Percentiles rank a stretch among this genome's conserved stretches.
phyloP scores from a whole-genome alignment of 2,113 vertebrate genomes.

The Pteropus alecto region DNA sequence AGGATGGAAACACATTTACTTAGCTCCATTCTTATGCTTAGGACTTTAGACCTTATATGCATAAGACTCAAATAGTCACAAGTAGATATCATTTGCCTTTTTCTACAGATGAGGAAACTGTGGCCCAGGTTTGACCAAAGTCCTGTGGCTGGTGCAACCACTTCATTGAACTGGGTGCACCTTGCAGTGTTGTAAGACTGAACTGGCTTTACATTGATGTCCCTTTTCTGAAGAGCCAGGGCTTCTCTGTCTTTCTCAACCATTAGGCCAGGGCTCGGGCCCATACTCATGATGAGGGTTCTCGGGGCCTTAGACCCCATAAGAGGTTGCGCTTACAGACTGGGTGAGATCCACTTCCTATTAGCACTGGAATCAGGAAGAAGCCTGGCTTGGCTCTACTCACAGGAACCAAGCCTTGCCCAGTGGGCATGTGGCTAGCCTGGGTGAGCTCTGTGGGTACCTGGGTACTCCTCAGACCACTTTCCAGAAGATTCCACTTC shows the following conservation, averaged over 20 bases:
- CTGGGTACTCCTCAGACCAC: neutral
- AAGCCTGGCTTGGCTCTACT: neutral
- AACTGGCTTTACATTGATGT: fast-evolving
- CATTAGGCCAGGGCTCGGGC: too few species aligned
- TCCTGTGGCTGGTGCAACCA: neutral
- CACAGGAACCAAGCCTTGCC: neutral
- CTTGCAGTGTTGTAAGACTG: neutral
- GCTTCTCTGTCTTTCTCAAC: neutral
- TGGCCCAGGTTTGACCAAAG: neutral
- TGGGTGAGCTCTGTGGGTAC: neutral
- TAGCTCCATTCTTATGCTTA: neutral
- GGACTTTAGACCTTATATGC: neutral
- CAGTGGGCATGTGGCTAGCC: neutral
- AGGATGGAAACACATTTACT: neutral
- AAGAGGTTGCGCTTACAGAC: neutral
- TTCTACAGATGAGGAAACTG: neutral
- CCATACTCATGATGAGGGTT: neutral
- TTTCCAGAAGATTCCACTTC: neutral
- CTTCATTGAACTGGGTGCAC: neutral
- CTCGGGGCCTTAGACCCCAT: too few species aligned
- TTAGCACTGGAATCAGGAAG: neutral
- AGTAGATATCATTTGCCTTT: neutral
- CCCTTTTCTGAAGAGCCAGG: neutral
- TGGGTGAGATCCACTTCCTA: neutral
- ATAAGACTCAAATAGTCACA: neutral